Conservation (phyloP, 2,113 vertebrate species). For the Ivindomyrus marchei region DNA sequence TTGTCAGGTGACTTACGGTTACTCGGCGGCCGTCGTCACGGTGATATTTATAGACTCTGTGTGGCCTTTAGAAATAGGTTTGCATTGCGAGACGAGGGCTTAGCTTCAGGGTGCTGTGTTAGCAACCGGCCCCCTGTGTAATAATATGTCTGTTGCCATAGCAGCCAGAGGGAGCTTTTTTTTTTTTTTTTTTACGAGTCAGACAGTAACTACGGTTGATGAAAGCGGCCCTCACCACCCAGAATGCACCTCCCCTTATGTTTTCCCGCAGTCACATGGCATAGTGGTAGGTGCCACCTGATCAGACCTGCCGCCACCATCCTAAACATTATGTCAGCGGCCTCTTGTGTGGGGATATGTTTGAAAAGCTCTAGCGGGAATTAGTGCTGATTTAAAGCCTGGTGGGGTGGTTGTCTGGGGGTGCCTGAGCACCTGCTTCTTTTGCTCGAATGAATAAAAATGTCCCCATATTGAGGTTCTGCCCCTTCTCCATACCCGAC, state of each 20-base stretch:
- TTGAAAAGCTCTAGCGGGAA: not conserved
- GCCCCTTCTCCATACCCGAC: not conserved
- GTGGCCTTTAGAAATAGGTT: conserved; percentile 10
- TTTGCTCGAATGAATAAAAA: not conserved
- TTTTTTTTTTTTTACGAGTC: not conserved
- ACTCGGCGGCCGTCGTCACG: not conserved
- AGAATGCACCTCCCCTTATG: not conserved
- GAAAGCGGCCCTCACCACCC: not conserved
- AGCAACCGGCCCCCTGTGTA: conserved; percentile 15
- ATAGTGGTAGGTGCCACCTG: not conserved
- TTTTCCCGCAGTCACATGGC: not conserved
- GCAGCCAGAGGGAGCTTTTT: conserved; percentile 21
- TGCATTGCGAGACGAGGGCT: not conserved
- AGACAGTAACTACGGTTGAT: conserved; percentile 19
- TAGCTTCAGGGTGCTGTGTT: conserved; percentile 4
- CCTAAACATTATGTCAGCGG: not conserved
- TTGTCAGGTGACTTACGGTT: not conserved
- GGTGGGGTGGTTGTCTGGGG: not conserved
- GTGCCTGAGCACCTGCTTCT: not conserved
- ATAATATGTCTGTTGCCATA: conserved; percentile 30
- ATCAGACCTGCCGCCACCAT: not conserved
- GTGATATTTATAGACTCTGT: not conserved
- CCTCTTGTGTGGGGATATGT: not conserved
- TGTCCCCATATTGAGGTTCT: not conserved
- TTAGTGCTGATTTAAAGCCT: not conserved